Base-by-base conservation (phyloP, 2,888 invertebrate species). In the Tachina lurida region DNA sequence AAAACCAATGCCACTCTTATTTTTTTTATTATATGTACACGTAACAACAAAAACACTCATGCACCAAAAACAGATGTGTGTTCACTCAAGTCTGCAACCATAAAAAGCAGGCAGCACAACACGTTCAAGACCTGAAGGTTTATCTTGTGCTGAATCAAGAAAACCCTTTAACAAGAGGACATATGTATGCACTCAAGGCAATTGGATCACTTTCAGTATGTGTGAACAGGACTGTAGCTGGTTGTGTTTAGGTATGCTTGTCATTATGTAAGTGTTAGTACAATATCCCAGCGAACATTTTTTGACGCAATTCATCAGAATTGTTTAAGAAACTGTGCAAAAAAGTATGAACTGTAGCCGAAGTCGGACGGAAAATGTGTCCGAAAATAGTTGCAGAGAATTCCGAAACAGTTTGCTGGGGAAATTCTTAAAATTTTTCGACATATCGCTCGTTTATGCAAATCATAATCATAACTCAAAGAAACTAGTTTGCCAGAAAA, bases 131-230 rank as follows among this genome's bases (percentile, higher is more conserved):
- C 39, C 79, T 76, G 47, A 52, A 70, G 63, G 74, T 81, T 63
- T 62, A 73, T 81, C 73, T 68, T 77, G 74, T 81, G 68, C 78
- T 81, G 49, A 65, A 70, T 70, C 62, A 17, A 56, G 68, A 70
- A 81, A 81, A 74, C 73, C 49, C 73, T 81, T 62, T 74, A 39
- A 70, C 75, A 74, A 12, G 31, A 71, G 70, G 43, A 19, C 74
- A 73, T 49, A 78, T 68, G 62, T 49, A 78, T 68, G 62, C 74
- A 80, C 47, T 41, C 19, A 62, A 76, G 15, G 12, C 47, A 41
- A 8, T 77, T 58, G 47, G 19, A 60, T 31, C 52, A 78, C 41
- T 60, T 62, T 60, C 10, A 67, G 67, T 67, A 77, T 74, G 73
- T 77, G 80, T 63, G 41, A 63, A 39, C 41, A 52, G 19, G 45